Percentiles rank a stretch among this genome's conserved stretches.
phyloP scores from a whole-genome alignment of 64 coral and sea anemone genomes.

The Pocillopora damicornis region DNA sequence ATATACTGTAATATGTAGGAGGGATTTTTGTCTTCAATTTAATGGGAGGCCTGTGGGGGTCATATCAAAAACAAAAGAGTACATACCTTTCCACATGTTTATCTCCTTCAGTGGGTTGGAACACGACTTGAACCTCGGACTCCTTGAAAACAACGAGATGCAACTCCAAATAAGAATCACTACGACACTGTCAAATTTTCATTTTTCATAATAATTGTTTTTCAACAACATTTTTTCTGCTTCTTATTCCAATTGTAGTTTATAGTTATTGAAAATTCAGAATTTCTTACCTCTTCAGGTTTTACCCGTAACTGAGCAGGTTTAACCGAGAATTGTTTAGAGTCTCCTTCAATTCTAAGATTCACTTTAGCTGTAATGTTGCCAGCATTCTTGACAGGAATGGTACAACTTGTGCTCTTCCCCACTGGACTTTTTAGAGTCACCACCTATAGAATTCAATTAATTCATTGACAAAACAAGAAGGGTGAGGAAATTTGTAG shows the following conservation, averaged over 20 bases:
- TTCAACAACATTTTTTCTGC: too few relatives aligned
- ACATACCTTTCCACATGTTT: conserved; percentile 45
- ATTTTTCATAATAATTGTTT: background rate
- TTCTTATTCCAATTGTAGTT: too few relatives aligned
- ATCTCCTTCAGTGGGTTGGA: conserved; percentile 41
- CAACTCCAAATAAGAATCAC: background rate
- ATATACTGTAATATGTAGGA: too few relatives aligned
- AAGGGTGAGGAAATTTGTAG: background rate
- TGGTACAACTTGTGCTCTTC: conserved; percentile 59
- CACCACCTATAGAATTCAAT: conserved; percentile 42
- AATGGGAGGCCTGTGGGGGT: too few relatives aligned
- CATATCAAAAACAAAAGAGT: too few relatives aligned
- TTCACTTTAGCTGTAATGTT: conserved; percentile 78
- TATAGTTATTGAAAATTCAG: background rate
- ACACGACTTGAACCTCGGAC: conserved; percentile 37
- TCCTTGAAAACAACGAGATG: conserved; percentile 13
- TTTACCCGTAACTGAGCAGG: conserved; percentile 57
- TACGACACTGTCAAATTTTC: background rate
- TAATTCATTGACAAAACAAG: background rate
- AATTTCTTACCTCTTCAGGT: conserved; percentile 36
- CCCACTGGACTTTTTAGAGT: conserved; percentile 66
- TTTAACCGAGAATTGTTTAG: conserved; percentile 68
- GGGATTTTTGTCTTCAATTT: too few relatives aligned
- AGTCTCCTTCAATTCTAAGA: conserved; percentile 56
- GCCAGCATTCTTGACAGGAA: conserved; percentile 78